Conservation (phyloP, 2,113 vertebrate genomes). For the Pachypanchax playfairii region DNA sequence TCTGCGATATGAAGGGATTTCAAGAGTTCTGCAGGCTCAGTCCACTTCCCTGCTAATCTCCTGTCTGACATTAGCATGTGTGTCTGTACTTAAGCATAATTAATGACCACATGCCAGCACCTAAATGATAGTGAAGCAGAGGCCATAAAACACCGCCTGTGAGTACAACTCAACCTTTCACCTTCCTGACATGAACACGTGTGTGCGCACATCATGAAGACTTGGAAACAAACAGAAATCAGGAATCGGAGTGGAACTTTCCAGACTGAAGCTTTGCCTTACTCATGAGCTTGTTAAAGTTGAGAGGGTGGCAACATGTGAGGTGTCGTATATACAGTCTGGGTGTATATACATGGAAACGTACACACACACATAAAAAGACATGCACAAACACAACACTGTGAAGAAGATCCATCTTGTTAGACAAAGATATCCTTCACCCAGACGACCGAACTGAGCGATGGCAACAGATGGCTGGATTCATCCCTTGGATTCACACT, state of each 20-base stretch:
- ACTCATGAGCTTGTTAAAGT: conserved; percentile 35
- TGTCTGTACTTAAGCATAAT: conserved; percentile 42
- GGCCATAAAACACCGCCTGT: conserved; percentile 39
- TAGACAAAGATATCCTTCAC: conserved; percentile 23
- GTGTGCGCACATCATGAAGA: background rate
- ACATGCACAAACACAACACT: conserved; percentile 62
- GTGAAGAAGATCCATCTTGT: conserved; percentile 48
- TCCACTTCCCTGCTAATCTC: conserved; percentile 31
- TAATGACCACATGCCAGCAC: conserved; percentile 45
- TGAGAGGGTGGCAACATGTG: conserved; percentile 62
- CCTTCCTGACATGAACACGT: conserved; percentile 11
- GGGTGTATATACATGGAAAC: conserved; percentile 76
- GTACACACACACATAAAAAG: conserved; percentile 48
- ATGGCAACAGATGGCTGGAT: conserved; percentile 43
- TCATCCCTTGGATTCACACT: conserved; percentile 17
- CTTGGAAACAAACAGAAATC: conserved; percentile 16
- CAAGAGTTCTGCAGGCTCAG: conserved; percentile 20
- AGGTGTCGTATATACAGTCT: conserved; percentile 77
- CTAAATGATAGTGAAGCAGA: conserved; percentile 36
- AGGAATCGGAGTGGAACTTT: conserved; percentile 30
- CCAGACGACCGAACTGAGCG: conserved; percentile 19
- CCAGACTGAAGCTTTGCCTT: conserved; percentile 31
- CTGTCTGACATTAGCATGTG: conserved; percentile 30
- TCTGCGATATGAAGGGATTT: background rate
- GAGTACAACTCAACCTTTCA: conserved; percentile 38